Percentiles rank a stretch among this genome's conserved stretches.
Conservation (phyloP, 2,797 vertebrate genomes). For the Vespertilio murinus region DNA sequence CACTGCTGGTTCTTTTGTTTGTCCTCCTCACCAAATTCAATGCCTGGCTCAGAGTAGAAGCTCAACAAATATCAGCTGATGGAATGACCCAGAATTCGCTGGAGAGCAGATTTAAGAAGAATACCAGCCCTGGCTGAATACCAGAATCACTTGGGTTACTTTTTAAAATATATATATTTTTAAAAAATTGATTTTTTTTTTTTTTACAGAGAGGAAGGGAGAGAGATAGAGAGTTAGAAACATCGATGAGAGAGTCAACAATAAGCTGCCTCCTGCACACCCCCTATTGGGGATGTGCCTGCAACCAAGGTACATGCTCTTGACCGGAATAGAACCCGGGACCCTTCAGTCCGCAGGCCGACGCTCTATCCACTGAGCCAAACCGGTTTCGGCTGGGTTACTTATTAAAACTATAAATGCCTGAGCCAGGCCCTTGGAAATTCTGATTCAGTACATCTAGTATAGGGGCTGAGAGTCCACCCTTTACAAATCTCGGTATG, state of each 20-base stretch:
- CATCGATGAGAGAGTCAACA: too few species aligned
- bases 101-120: conserved; percentile 35
- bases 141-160: neutral
- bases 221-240: too few species aligned
- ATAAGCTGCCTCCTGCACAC: too few species aligned
- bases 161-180: too few species aligned
- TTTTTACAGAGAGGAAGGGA: too few species aligned
- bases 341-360: too few species aligned
- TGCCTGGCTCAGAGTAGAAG: neutral
- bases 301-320: too few species aligned
- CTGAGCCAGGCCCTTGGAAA: neutral
- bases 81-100: neutral
- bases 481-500: neutral
- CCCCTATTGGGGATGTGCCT: too few species aligned
- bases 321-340: too few species aligned
- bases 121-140: neutral
- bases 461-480: neutral
- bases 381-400: too few species aligned
- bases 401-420: neutral
- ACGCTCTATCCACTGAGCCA: too few species aligned
- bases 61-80: neutral
- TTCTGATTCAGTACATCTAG: neutral
- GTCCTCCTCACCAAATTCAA: neutral
- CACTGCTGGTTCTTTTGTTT: neutral
- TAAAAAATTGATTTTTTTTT: too few species aligned